Percentiles rank a stretch among this genome's conserved stretches.
Evolutionary conservation across 2,113 vertebrate species (phyloP).

Genomic region (Leptodactylus fuscus): DNA sequence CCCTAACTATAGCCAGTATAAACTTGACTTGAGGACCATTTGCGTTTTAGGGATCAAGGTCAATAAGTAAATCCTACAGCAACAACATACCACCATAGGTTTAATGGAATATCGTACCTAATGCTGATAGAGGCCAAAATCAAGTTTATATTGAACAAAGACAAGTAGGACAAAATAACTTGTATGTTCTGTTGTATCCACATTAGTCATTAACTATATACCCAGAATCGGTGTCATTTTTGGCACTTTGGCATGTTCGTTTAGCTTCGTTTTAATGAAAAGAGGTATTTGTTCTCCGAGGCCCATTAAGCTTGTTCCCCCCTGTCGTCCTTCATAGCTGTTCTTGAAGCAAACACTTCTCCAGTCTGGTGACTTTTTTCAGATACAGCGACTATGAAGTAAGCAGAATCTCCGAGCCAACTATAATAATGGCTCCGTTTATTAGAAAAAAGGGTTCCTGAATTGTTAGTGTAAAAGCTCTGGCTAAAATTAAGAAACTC

Average conservation of each 20-base stretch:
- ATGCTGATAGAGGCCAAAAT: background rate
- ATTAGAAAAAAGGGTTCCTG: background rate
- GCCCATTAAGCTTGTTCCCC: background rate
- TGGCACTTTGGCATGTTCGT: conserved; percentile 16
- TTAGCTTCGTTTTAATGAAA: background rate
- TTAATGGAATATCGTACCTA: too few species aligned
- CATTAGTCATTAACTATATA: background rate
- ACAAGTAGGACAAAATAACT: background rate
- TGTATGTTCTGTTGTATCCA: background rate
- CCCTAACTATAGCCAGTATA: too few species aligned
- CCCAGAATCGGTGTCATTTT: background rate
- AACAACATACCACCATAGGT: too few species aligned
- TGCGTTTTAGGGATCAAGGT: too few species aligned
- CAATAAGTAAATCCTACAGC: too few species aligned
- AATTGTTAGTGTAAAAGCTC: conserved; percentile 10
- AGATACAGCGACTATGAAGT: conserved; percentile 35
- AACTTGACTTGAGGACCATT: too few species aligned
- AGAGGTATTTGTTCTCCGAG: conserved; percentile 22
- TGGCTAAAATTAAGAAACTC: conserved; percentile 1
- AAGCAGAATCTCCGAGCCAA: conserved; percentile 23
- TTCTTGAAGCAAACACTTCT: background rate
- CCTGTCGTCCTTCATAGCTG: conserved; percentile 14
- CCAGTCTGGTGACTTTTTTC: conserved; percentile 18
- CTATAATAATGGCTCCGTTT: conserved; percentile 42
- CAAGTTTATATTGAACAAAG: background rate